Conservation (phyloP, 2,888 invertebrate genomes). For the Darwinula stevensoni region DNA sequence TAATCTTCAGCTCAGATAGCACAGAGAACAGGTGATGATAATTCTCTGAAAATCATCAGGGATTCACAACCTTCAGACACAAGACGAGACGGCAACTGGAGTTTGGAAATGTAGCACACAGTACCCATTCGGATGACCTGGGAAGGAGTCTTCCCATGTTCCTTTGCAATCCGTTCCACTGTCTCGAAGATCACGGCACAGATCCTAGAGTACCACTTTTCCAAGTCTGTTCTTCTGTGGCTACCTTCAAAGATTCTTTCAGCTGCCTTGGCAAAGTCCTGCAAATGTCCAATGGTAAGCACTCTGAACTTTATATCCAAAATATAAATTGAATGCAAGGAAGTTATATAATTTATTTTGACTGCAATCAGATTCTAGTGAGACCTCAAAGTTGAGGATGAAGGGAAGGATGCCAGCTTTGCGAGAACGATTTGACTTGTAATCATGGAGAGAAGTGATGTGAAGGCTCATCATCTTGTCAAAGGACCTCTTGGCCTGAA, state of each 20-base stretch:
- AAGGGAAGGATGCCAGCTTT: constrained; percentile 44
- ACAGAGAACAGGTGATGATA: constrained; percentile 72
- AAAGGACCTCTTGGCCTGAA: constrained; percentile 63
- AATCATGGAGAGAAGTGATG: constrained; percentile 45
- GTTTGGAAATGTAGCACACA: not conserved
- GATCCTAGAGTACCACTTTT: constrained; percentile 60
- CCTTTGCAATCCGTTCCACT: constrained; percentile 39
- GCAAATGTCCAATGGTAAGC: constrained; percentile 8
- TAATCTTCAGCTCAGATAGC: constrained; percentile 60
- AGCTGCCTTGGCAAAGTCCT: constrained; percentile 51
- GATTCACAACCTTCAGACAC: no score
- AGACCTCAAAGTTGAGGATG: constrained; percentile 53
- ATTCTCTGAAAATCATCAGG: constrained; percentile 51
- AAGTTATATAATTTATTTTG: no score
- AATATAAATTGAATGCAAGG: no score
- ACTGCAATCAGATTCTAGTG: constrained; percentile 5
- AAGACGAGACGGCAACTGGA: no score
- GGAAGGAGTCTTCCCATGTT: constrained; percentile 60
- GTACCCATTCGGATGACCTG: not conserved
- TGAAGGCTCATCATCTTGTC: constrained; percentile 68
- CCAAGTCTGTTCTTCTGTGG: constrained; percentile 59
- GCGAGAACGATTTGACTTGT: constrained; percentile 28
- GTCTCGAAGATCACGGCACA: constrained; percentile 57
- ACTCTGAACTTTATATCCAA: no score
- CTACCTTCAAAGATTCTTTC: constrained; percentile 63